A percentile compares a stretch with the other conserved stretches of the same genome.
Conservation (phyloP, 1,140 invertebrate genomes). For the Listronotus bonariensis region DNA sequence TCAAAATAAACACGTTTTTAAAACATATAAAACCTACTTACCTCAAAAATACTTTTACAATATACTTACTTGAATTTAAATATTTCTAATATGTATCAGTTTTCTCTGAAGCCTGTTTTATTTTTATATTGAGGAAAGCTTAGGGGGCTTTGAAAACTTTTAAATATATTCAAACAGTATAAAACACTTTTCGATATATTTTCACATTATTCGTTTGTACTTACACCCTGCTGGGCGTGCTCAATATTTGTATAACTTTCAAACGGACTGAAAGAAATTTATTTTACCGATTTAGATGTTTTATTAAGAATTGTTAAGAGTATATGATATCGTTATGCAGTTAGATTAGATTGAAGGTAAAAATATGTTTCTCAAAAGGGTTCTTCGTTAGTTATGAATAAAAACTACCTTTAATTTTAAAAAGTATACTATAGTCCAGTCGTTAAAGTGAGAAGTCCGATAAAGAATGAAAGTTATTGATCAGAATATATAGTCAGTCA, state of each 20-base stretch:
- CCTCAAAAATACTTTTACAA: too few relatives aligned
- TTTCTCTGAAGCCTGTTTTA: constrained; percentile 31
- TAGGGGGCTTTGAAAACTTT: constrained; percentile 40
- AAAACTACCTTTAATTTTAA: too few relatives aligned
- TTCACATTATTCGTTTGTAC: constrained; percentile 37
- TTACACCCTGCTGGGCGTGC: constrained; percentile 28
- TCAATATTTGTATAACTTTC: constrained; percentile 11
- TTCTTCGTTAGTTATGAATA: too few relatives aligned
- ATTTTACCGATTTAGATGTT: too few relatives aligned
- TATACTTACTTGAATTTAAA: constrained; percentile 20
- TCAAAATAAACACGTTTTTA: too few relatives aligned
- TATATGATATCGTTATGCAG: background rate
- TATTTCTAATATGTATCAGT: constrained; percentile 36
- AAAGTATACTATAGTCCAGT: too few relatives aligned
- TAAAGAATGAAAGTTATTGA: too few relatives aligned
- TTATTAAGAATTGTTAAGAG: background rate
- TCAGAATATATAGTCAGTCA: too few relatives aligned
- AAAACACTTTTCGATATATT: constrained; percentile 46
- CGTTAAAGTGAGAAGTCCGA: too few relatives aligned
- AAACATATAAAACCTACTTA: too few relatives aligned
- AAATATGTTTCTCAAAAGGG: too few relatives aligned
- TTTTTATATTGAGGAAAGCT: constrained; percentile 45
- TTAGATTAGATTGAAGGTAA: background rate
- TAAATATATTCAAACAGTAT: constrained; percentile 45
- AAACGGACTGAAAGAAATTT: background rate